Conservation (phyloP, 2,888 invertebrate species). For the Nomada fabriciana region DNA sequence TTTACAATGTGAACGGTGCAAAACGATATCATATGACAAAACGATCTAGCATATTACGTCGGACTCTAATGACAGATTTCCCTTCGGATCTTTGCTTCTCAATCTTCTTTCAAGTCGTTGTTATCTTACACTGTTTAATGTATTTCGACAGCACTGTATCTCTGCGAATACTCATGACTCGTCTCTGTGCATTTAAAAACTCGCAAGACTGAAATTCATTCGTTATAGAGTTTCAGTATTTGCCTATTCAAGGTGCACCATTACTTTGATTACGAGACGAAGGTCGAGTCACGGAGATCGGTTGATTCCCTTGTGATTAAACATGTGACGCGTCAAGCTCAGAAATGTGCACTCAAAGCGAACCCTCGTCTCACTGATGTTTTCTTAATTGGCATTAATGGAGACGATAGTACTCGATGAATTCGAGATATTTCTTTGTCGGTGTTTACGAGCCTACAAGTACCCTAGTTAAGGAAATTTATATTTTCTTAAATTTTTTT, state of each 20-base stretch:
- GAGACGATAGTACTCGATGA: too few species aligned
- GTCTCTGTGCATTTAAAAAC: background rate
- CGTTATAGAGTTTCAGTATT: background rate
- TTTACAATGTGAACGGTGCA: background rate
- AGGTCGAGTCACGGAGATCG: constrained; percentile 7
- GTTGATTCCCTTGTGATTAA: constrained; percentile 8
- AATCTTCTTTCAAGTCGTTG: background rate
- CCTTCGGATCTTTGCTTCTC: constrained; percentile 11
- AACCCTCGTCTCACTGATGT: background rate
- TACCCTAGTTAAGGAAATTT: background rate
- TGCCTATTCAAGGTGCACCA: background rate
- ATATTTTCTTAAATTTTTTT: background rate
- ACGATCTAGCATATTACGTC: background rate
- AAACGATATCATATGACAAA: background rate
- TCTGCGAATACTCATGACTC: background rate
- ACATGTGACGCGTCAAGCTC: constrained; percentile 1
- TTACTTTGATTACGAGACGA: background rate
- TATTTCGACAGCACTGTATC: constrained; percentile 12
- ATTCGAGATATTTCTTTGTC: background rate
- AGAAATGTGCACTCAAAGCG: constrained; percentile 36
- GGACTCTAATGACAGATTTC: constrained; percentile 35
- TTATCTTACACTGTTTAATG: constrained; percentile 10
- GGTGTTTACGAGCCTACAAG: background rate
- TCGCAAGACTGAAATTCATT: background rate
- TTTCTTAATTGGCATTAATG: background rate